Evolutionary conservation across 2,797 vertebrate species (phyloP).

Genomic region (Gallirallus australis): DNA sequence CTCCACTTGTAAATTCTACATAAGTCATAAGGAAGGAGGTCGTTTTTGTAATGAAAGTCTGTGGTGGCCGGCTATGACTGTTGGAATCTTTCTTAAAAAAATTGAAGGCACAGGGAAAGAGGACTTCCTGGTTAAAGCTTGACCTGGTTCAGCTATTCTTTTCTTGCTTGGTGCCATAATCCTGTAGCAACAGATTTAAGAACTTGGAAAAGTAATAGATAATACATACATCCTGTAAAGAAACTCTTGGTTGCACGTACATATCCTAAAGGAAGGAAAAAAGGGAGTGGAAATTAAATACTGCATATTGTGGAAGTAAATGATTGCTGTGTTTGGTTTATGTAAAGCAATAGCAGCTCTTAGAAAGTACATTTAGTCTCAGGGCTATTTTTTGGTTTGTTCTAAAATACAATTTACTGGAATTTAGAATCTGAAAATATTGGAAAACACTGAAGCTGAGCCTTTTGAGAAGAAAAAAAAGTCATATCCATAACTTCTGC

Average conservation of each 20-base stretch:
- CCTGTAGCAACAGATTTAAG: neutral
- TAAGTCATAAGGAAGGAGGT: neutral
- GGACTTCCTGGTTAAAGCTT: neutral
- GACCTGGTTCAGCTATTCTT: neutral
- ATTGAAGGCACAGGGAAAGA: neutral
- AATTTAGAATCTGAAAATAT: slow-evolving; percentile 31
- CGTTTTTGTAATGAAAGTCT: neutral
- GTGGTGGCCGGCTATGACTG: neutral
- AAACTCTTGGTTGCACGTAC: neutral
- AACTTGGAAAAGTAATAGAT: neutral
- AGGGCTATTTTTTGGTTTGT: slow-evolving; percentile 38
- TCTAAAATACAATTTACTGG: slow-evolving; percentile 9
- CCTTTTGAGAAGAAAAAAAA: neutral
- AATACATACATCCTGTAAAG: neutral
- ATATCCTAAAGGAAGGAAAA: neutral
- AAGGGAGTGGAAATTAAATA: neutral
- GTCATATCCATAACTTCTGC: slow-evolving; percentile 1
- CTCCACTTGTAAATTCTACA: neutral
- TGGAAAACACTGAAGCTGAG: slow-evolving; percentile 5
- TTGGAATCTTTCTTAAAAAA: neutral
- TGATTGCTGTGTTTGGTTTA: neutral
- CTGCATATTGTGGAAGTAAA: neutral
- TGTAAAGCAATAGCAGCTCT: neutral
- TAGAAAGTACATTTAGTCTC: slow-evolving; percentile 40
- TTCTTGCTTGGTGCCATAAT: neutral